Evolutionary conservation across 2,797 vertebrate genomes (phyloP).

Genomic region (Rhynchotus rufescens): DNA sequence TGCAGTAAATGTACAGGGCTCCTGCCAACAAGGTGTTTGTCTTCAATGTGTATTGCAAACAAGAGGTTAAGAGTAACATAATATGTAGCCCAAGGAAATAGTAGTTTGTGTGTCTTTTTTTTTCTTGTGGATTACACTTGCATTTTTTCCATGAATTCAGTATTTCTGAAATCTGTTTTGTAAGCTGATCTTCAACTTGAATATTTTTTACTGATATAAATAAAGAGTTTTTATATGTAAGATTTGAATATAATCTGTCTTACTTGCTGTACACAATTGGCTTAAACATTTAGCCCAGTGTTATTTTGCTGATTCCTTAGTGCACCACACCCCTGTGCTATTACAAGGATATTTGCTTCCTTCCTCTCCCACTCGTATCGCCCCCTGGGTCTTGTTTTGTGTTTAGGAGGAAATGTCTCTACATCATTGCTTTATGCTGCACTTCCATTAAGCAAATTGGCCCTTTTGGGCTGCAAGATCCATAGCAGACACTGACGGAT

Average conservation of each 20-base stretch:
- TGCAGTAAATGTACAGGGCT: not conserved
- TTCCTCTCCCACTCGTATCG: not conserved
- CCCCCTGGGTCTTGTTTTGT: not conserved
- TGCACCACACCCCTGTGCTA: not conserved
- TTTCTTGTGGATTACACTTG: not conserved
- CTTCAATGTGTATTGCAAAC: not conserved
- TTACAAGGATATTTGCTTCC: slow-evolving; percentile 1
- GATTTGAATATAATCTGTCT: not conserved
- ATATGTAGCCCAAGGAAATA: not conserved
- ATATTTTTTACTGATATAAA: slow-evolving; percentile 49
- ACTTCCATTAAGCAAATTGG: not conserved
- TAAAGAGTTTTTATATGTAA: slow-evolving; percentile 43
- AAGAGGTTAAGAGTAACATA: not conserved
- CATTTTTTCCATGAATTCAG: not conserved
- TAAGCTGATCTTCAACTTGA: not conserved
- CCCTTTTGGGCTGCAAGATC: not conserved
- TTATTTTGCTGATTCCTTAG: not conserved
- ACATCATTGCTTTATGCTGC: not conserved
- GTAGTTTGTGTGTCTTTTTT: not conserved
- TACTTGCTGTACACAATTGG: not conserved
- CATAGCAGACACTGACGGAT: not conserved
- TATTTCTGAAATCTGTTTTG: slow-evolving; percentile 40
- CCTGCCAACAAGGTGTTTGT: not conserved
- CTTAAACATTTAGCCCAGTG: not conserved
- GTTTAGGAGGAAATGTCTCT: slow-evolving; percentile 5